phyloP scores from a whole-genome alignment of 2,113 vertebrate genomes.

The Ctenodactylus gundi region DNA sequence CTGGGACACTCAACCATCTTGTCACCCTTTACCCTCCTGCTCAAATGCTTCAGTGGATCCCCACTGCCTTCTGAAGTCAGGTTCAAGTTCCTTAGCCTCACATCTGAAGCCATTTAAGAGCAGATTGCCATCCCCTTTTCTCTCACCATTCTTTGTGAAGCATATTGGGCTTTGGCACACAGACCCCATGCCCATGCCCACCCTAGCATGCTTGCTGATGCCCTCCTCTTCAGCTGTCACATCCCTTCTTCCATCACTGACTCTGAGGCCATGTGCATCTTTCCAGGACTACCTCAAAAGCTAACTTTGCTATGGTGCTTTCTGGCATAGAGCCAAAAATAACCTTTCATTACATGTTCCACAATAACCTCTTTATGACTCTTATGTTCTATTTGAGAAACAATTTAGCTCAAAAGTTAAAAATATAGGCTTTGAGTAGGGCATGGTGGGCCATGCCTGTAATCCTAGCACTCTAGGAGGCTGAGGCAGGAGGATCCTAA shows the following conservation, averaged over 20 bases:
- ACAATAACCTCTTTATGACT: background rate
- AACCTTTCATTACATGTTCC: background rate
- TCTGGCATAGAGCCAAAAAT: background rate
- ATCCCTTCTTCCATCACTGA: background rate
- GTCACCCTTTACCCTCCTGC: background rate
- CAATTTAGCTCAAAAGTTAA: background rate
- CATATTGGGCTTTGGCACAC: background rate
- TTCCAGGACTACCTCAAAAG: background rate
- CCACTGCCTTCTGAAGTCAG: background rate
- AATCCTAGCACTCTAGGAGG: no score
- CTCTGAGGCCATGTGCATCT: background rate
- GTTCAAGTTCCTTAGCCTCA: background rate
- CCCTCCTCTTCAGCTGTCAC: background rate
- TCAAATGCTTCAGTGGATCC: background rate
- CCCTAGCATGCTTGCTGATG: background rate
- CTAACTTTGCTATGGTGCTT: background rate
- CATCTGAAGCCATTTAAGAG: background rate
- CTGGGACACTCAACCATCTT: background rate
- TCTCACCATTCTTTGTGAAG: background rate
- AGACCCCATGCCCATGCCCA: background rate
- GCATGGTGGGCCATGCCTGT: no score
- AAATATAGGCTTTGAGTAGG: background rate
- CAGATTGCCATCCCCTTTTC: background rate
- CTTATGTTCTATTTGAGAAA: background rate
- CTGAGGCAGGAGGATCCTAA: no score